Percentiles rank a stretch among this genome's conserved stretches.
These are phyloP conservation scores for Drosophila pectinifera DNA, from an alignment of 1,140 invertebrate species.

Conservation along the genomic window DNA sequence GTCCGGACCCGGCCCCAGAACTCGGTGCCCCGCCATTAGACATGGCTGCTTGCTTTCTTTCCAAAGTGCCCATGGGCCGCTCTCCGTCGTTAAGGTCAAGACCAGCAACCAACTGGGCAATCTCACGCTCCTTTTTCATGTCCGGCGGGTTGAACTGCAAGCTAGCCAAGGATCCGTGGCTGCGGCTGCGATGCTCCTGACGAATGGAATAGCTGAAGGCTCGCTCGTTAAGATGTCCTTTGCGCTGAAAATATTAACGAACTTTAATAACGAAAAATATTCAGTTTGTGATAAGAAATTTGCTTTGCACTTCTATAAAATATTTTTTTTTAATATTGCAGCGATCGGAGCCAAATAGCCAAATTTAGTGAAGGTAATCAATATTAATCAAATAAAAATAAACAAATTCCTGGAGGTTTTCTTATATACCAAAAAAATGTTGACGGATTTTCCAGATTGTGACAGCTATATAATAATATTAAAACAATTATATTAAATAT, in stretches of 20 bases:
- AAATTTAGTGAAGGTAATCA: too few species aligned
- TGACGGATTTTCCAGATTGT: too few species aligned
- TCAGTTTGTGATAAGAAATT: neutral
- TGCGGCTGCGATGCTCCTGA: conserved; percentile 95
- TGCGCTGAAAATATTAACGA: conserved; percentile 87
- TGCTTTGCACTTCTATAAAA: too few species aligned
- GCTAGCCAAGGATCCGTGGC: conserved; percentile 95
- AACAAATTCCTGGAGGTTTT: too few species aligned
- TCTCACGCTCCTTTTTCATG: conserved; percentile 95
- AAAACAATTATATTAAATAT: too few species aligned
- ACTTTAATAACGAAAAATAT: neutral
- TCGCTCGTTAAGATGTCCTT: conserved; percentile 96
- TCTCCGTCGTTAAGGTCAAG: conserved; percentile 91
- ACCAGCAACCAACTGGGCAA: conserved; percentile 95
- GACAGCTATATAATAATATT: too few species aligned
- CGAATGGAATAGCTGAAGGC: conserved; percentile 97
- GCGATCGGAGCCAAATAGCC: too few species aligned
- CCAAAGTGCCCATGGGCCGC: conserved; percentile 69
- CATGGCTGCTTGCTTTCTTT: conserved; percentile 67
- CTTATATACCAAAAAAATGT: too few species aligned
- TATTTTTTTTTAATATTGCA: too few species aligned
- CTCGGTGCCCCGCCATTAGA: conserved; percentile 47
- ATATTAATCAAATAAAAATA: too few species aligned
- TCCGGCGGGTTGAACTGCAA: conserved; percentile 92
- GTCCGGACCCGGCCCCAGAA: conserved; percentile 8